Evolutionary conservation across 2,797 vertebrate genomes (phyloP).

Genomic region (Myioborus miniatus): DNA sequence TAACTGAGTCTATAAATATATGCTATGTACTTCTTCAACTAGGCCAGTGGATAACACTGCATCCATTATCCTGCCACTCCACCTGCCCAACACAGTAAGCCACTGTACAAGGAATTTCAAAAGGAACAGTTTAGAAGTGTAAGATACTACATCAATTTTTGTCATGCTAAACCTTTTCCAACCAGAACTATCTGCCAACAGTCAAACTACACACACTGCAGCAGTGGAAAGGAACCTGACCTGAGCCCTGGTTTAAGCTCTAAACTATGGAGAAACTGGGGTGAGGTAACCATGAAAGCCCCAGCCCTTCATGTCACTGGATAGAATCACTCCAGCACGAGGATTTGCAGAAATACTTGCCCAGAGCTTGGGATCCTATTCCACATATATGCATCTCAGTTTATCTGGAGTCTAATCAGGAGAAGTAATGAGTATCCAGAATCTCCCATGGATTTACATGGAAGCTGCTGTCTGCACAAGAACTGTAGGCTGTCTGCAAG

Average conservation of each 20-base stretch:
- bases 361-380: not conserved
- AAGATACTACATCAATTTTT: not conserved
- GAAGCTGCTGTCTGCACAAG: not conserved
- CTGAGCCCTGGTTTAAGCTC: not conserved
- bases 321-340: not conserved
- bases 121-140: not conserved
- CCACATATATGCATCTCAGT: not conserved
- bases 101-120: not conserved
- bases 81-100: not conserved
- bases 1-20: not conserved
- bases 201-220: not conserved
- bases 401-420: not conserved
- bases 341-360: not conserved
- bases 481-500: not conserved
- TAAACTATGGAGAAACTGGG: not conserved
- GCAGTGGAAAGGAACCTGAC: not conserved
- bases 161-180: not conserved
- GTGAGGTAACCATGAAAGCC: not conserved
- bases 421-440: not conserved
- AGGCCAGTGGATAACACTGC: not conserved
- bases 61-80: not conserved
- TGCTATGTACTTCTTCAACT: not conserved
- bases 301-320: fast-evolving
- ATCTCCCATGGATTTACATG: not conserved
- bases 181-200: not conserved